Base-by-base conservation (phyloP, 1,140 invertebrate genomes). In the Hyposmocoma kahamanoa region DNA sequence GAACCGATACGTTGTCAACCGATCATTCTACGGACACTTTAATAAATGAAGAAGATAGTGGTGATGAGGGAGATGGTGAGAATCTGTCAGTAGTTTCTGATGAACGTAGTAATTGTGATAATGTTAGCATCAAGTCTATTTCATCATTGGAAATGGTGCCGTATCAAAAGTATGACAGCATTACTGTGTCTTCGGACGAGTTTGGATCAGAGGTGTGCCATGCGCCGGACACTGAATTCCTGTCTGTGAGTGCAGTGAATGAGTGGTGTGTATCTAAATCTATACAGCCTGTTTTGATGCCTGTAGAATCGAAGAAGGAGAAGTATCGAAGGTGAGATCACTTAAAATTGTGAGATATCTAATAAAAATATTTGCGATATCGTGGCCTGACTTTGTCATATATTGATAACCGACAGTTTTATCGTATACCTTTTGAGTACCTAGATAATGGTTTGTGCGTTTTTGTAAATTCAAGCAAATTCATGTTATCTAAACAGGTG, bases 241-340 rank as follows among this genome's bases (percentile, higher is more conserved):
- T 84, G 36, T 78, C 80, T 50, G 84, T 86, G 59, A 85, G 80
- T 80, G 84, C 84, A 61, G 80, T 86, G 55, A 86, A 86, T 62
- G 78, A 83, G 53, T 84, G 82, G 78, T 84, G 81, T 67, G 67
- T 82, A 50, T 70, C 79, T 49, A 75, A 78, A 56, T 77, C 80
- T 46, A 56, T 57, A 34, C 77, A 75, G 66, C 74, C 76, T 57
- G 70, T 75, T 70, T 72, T 84, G 51, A 62, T 83, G 47, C 79
- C 81, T 52, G 71, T 82, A 48, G 80, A 84, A 76, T 77, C 77
- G 20, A 84, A 85, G 74, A 84, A 83, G 65, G 82, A 84, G 56
- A 86, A 86, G 67, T 85, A 85, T 75, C 59, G 77, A 68, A 84
- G 84, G 84, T 86, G 65, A 78, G 77, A 50, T 69, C 59, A 67